Conservation (phyloP, 2,888 invertebrate species). For the Criorhina ranunculi region DNA sequence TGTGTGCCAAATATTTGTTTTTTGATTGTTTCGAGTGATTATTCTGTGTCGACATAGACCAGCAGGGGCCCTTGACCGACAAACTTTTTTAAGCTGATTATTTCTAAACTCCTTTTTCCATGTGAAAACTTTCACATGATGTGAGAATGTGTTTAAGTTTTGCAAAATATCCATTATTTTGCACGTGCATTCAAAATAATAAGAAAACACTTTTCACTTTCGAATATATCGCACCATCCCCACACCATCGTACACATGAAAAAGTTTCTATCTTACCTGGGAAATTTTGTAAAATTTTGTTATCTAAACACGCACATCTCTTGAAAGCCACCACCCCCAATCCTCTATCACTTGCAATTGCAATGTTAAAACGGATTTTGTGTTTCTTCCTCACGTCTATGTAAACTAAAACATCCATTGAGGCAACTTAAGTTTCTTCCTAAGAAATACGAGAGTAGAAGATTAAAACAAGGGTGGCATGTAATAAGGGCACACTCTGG, state of each 20-base stretch:
- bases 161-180: background rate
- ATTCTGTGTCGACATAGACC: no score
- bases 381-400: slow-evolving; percentile 47
- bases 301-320: slow-evolving; percentile 53
- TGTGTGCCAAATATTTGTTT: no score
- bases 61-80: background rate
- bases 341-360: slow-evolving; percentile 16
- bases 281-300: slow-evolving; percentile 46
- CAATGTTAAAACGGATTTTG: slow-evolving; percentile 53
- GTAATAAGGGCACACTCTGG: no score
- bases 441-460: slow-evolving; percentile 16
- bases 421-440: slow-evolving; percentile 36
- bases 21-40: no score
- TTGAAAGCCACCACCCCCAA: background rate
- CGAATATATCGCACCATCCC: slow-evolving; percentile 21
- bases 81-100: background rate
- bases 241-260: no score
- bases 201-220: slow-evolving; percentile 19
- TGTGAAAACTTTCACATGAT: background rate
- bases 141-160: background rate
- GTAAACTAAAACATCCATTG: slow-evolving; percentile 46
- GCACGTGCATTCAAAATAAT: slow-evolving; percentile 3
- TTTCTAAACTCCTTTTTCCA: background rate
- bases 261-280: slow-evolving; percentile 35
- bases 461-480: slow-evolving; percentile 14